Evolutionary conservation across 2,797 vertebrate genomes (phyloP).

Genomic region (Pachyuromys duprasi): DNA sequence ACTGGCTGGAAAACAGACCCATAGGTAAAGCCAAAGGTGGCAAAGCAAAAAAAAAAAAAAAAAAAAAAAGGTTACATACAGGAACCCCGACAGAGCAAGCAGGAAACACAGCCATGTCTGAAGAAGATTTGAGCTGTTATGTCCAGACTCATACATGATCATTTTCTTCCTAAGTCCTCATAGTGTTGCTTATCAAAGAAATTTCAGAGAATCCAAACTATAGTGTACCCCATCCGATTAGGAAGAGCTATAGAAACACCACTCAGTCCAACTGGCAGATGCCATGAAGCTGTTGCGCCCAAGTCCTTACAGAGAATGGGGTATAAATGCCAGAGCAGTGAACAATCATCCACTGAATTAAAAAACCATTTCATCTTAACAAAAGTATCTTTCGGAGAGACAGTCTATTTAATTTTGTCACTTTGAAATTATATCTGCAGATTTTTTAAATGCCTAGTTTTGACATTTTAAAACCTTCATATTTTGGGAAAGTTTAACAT

Average conservation of each 20-base stretch:
- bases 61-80: neutral
- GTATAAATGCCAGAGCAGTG: conserved; percentile 46
- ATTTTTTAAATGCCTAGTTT: conserved; percentile 71
- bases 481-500: conserved; percentile 78
- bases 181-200: conserved; percentile 10
- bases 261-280: neutral
- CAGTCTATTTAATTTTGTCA: conserved; percentile 73
- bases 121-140: neutral
- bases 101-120: neutral
- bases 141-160: neutral
- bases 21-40: neutral
- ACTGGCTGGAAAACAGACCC: neutral
- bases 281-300: neutral
- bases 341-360: conserved; percentile 61
- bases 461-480: conserved; percentile 81
- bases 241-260: conserved; percentile 3
- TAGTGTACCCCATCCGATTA: neutral
- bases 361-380: conserved; percentile 54
- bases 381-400: conserved; percentile 67
- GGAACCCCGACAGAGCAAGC: neutral
- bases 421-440: conserved; percentile 65
- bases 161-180: neutral
- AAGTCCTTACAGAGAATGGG: neutral
- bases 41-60: neutral
- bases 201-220: neutral